A percentile compares a stretch with the other conserved stretches of the same genome.
Conservation (phyloP, 2,888 invertebrate species). For the Thymelicus lineola region DNA sequence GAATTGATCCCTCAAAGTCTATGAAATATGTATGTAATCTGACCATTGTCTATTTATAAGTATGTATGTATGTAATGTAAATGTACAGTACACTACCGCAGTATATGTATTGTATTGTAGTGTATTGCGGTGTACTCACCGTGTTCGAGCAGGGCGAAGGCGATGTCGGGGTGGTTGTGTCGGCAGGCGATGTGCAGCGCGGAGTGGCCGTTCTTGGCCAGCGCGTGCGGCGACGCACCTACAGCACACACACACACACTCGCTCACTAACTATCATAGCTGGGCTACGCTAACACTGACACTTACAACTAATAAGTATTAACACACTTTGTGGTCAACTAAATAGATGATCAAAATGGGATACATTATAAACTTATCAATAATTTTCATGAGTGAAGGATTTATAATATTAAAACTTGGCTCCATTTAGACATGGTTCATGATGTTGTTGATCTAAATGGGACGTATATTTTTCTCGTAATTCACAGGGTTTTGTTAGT, state of each 20-base stretch:
- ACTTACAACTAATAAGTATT: slow-evolving; percentile 19
- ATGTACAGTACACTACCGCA: no score
- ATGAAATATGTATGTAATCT: no score
- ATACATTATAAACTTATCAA: neutral
- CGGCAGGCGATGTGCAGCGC: slow-evolving; percentile 99
- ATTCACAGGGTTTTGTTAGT: no score
- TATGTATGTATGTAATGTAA: no score
- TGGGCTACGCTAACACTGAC: slow-evolving; percentile 27
- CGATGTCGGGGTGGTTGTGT: slow-evolving; percentile 99
- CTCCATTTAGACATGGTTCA: neutral
- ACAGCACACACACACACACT: slow-evolving; percentile 52
- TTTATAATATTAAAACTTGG: no score
- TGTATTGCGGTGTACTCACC: slow-evolving; percentile 71
- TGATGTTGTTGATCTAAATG: neutral
- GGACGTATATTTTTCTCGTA: no score
- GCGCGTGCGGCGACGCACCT: slow-evolving; percentile 95
- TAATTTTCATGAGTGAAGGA: no score
- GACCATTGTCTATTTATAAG: no score
- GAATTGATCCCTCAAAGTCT: no score
- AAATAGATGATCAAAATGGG: neutral
- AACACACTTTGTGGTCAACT: slow-evolving; percentile 22
- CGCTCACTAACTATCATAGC: slow-evolving; percentile 21
- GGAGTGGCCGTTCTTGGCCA: slow-evolving; percentile 99
- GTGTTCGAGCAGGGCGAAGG: slow-evolving; percentile 96
- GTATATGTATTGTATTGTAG: no score